A percentile compares a stretch with the other conserved stretches of the same genome.
These are phyloP conservation scores for Ochropacha duplaris DNA, from an alignment of 2,888 invertebrate species.

Conservation along the genomic window DNA sequence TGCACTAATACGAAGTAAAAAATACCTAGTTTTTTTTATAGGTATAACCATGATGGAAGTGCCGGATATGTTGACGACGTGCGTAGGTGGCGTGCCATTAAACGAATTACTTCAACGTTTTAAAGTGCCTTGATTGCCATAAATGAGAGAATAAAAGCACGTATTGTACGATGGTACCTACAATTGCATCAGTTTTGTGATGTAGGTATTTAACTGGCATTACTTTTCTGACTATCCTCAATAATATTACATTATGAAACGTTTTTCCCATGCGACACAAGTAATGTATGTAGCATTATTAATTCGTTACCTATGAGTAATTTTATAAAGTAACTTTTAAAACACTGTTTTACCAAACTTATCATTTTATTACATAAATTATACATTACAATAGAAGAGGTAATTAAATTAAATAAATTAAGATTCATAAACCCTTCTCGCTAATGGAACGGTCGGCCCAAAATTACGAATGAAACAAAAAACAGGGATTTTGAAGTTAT, in stretches of 20 bases:
- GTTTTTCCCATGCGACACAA: too few relatives aligned
- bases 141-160: background rate
- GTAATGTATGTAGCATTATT: too few relatives aligned
- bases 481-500: too few relatives aligned
- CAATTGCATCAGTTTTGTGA: background rate
- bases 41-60: too few relatives aligned
- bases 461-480: too few relatives aligned
- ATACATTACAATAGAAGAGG: background rate
- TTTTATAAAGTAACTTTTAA: background rate
- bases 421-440: too few relatives aligned
- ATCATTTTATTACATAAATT: background rate
- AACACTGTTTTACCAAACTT: background rate
- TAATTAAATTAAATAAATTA: background rate
- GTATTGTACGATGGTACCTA: background rate
- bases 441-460: too few relatives aligned
- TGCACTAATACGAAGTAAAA: too few relatives aligned
- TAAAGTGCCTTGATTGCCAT: background rate
- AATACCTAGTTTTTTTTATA: too few relatives aligned
- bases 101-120: background rate
- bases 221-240: background rate
- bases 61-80: background rate
- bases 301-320: too few relatives aligned
- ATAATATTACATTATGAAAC: too few relatives aligned
- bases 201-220: background rate
- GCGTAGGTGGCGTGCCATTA: background rate